Evolutionary conservation across 2,888 invertebrate genomes (phyloP), one percentile per base, ranked within the genome.

Genomic region (Liposcelis brunnea): DNA sequence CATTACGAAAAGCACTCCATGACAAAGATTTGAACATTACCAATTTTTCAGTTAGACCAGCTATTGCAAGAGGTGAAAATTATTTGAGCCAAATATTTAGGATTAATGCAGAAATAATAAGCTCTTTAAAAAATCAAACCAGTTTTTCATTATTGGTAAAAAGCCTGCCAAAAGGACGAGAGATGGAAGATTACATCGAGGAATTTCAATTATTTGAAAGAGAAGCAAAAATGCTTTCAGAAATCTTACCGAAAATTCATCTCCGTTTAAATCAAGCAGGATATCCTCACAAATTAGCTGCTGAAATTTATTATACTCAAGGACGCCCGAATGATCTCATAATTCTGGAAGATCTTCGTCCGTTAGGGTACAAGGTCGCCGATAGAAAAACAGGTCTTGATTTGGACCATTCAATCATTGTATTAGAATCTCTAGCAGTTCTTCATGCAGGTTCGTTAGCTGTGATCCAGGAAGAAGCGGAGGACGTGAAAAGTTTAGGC

Each of bases 221-320:
- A 19, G 40, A 40, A 40, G 21, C 16, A 6, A 40, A 40, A 40
- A 40, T 40, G 40, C 19, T 40, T 16, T 40, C 40, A 21, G 40
- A 40, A 19, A 16, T 21, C 16, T 21, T 40, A 6, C 40, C 40
- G 12, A 12, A 19, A 14, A 7, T 40, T n/a, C 7, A 40, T 10
- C 6, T 6, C 3, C 10, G 12, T 7, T 19, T 40, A 18, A 11
- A 40, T 3, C 6, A 40, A 18, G 19, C 19, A 5, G 19, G 19
- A 5, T 16, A 18, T 10, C 4, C 4, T 19, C 12, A n/a, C 6
- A 14, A 40, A 19, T 19, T 16, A 15, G 6, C 19, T 5, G 40
- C 40, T 3, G 19, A 40, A 40, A 18, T 40, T 8, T 40, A 40
- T 40, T 40, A 18, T 21, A 8, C 6, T 14, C 40, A 40, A 21